Evolutionary conservation across 2,113 vertebrate species (phyloP), one percentile per base, ranked within the genome.

Genomic region (Microcebus lehilahytsara): DNA sequence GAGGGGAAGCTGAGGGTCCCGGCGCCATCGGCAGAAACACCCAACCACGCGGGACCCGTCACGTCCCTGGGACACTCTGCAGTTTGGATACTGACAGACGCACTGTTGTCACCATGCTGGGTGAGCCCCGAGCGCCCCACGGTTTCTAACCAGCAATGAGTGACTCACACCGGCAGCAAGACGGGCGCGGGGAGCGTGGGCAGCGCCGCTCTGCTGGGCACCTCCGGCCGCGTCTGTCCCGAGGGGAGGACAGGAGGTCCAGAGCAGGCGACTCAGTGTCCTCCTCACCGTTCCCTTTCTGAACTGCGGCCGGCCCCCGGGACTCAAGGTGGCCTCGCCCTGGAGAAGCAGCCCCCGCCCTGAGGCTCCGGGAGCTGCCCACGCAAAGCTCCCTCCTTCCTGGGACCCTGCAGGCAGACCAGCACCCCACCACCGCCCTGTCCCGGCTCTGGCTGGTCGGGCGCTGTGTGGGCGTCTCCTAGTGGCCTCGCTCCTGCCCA

Each of bases 1-100:
- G 4, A 9, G 71, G 13, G n/a, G 22, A 25, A 12, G 1, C 20
- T 19, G 4, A 42, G n/a, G 81, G 11, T 3, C 0, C 32, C 1
- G 0, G 34, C 62, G 25, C 27, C 27, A 13, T 30, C 8, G 5
- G 30, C 5, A 16, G 30, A n/a, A 49, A 3, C 40, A 3, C 0
- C 32, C 16, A 25, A 32, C 16, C 56, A 5, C 11, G 0, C 1
- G 0, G 58, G 19, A 5, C 49, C 60, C 30, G 0, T 3, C 19
- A 3, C 3, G 12, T 25, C 66, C 53, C 67, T 75, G 56, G 10
- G 3, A 22, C n/a, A 23, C 42, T 13, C 12, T 5, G 75, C n/a
- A 9, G 64, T 17, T 20, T 9, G 56, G 72, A 85, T 16, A 1
- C 51, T 17, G 11, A 22, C 49, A 46, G 51, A 12, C 22, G 14